Conservation (phyloP, 2,797 vertebrate species). For the Thalassophryne amazonica region DNA sequence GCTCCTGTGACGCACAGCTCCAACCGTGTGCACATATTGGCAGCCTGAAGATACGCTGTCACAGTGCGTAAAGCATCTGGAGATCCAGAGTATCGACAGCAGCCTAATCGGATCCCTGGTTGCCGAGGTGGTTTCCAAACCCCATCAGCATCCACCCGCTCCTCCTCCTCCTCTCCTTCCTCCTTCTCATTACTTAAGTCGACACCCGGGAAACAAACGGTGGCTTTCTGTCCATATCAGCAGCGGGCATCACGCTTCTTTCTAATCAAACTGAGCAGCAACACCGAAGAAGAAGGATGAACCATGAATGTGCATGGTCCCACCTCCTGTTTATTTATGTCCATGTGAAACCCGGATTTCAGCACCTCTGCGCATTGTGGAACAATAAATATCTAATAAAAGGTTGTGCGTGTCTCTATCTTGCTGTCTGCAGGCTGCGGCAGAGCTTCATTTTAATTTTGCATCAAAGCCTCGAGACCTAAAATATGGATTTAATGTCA, state of each 20-base stretch:
- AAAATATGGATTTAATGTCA: too few species aligned
- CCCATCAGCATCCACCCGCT: not conserved
- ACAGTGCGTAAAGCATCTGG: conserved; percentile 28
- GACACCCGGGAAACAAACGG: conserved; percentile 45
- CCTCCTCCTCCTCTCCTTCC: not conserved
- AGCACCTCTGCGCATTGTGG: conserved; percentile 39
- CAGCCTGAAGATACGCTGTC: not conserved
- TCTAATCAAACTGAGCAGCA: conserved; percentile 31
- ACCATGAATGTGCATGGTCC: not conserved
- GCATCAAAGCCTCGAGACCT: too few species aligned
- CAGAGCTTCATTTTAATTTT: too few species aligned
- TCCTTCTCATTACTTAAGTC: conserved; percentile 40
- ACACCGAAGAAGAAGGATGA: conserved; percentile 25
- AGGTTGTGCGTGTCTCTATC: too few species aligned
- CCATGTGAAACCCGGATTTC: conserved; percentile 45
- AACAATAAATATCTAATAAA: conserved; percentile 64
- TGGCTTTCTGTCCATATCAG: conserved; percentile 28
- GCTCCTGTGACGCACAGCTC: not conserved
- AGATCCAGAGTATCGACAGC: conserved; percentile 30
- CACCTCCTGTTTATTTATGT: conserved; percentile 40
- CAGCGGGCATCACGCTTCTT: conserved; percentile 3
- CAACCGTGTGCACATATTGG: conserved; percentile 16
- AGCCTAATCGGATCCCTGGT: conserved; percentile 4
- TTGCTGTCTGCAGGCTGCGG: too few species aligned
- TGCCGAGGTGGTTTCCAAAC: conserved; percentile 33